phyloP scores from a whole-genome alignment of 2,888 invertebrate genomes.

The Kuschelorhynchus macadamiae region DNA sequence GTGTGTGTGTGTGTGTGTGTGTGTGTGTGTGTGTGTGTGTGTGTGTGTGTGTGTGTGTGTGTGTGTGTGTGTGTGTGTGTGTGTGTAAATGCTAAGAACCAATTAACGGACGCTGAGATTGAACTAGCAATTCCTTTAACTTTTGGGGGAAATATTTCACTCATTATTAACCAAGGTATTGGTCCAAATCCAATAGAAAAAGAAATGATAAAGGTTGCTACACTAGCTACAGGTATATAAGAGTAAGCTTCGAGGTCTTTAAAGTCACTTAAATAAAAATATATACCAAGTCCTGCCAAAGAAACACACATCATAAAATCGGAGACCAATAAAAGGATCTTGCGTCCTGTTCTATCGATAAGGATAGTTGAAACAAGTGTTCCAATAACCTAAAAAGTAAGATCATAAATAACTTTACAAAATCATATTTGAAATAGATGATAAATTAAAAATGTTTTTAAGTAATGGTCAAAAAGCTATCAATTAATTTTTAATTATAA shows the following conservation, averaged over 20 bases:
- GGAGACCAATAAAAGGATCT: slow-evolving; percentile 75
- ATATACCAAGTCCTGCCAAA: slow-evolving; percentile 67
- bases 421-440: not conserved
- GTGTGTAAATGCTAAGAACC: slow-evolving; percentile 80
- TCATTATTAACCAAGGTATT: slow-evolving; percentile 80
- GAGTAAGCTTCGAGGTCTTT: slow-evolving; percentile 56
- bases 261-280: slow-evolving; percentile 65
- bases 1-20: no score
- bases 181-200: slow-evolving; percentile 80
- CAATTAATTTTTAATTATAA: no score
- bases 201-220: slow-evolving; percentile 56
- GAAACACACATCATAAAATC: slow-evolving; percentile 73
- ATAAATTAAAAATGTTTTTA: no score
- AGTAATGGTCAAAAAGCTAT: no score
- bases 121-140: slow-evolving; percentile 77
- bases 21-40: no score
- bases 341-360: slow-evolving; percentile 75
- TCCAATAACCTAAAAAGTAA: slow-evolving; percentile 70
- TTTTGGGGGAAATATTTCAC: slow-evolving; percentile 78
- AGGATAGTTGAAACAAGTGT: slow-evolving; percentile 73
- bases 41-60: no score
- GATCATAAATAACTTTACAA: slow-evolving; percentile 2
- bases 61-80: no score
- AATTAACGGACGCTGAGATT: slow-evolving; percentile 78
- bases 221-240: slow-evolving; percentile 56